Percentiles rank a stretch among this genome's conserved stretches.
phyloP scores from a whole-genome alignment of 2,888 invertebrate genomes.

The Megastigmus dorsalis region DNA sequence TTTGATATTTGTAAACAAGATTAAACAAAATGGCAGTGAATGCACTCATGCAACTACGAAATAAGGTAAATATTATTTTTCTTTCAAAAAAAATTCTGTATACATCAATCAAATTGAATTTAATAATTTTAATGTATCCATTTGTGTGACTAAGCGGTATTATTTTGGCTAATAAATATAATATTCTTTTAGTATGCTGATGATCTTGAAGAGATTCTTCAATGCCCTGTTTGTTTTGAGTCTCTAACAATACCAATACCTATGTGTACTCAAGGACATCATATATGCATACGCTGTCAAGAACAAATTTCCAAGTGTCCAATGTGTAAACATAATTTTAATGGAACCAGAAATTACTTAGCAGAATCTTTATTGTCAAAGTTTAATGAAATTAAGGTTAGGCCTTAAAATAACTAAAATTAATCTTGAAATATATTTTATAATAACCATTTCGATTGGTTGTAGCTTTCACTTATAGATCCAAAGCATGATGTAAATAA shows the following conservation, averaged over 20 bases:
- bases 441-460: too few species aligned
- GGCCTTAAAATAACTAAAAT: background rate
- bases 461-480: constrained; percentile 42
- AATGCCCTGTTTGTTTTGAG: constrained; percentile 79
- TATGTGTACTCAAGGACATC: constrained; percentile 78
- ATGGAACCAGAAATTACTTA: constrained; percentile 77
- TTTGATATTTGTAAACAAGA: too few species aligned
- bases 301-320: constrained; percentile 76
- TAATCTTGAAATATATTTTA: too few species aligned
- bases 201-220: constrained; percentile 76
- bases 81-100: too few species aligned
- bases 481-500: constrained; percentile 39
- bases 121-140: too few species aligned
- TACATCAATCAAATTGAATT: too few species aligned
- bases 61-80: constrained; percentile 1
- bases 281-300: constrained; percentile 77
- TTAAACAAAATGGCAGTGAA: background rate
- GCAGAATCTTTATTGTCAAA: constrained; percentile 77
- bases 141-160: too few species aligned
- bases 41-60: background rate
- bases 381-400: constrained; percentile 70
- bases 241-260: constrained; percentile 75
- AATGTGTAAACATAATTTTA: constrained; percentile 76
- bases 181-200: constrained; percentile 58
- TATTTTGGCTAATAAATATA: too few species aligned